Percentiles rank a stretch among this genome's conserved stretches.
Evolutionary conservation across 1,140 invertebrate genomes (phyloP).

Genomic region (Drosophila ironensis): DNA sequence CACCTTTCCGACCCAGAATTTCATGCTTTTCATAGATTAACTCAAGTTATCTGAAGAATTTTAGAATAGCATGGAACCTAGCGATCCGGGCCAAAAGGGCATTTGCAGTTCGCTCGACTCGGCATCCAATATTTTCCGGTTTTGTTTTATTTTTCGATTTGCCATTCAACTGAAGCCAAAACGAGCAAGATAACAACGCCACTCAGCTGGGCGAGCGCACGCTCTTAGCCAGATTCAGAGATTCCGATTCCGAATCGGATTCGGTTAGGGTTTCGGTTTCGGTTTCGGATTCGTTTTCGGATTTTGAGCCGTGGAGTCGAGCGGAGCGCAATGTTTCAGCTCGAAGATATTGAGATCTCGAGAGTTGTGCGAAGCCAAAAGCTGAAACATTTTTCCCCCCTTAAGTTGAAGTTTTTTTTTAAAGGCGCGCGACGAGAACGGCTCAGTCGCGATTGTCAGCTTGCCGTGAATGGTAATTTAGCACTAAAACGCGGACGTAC

Average conservation of each 20-base stretch:
- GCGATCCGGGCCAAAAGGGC: constrained; percentile 10
- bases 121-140: constrained; percentile 58
- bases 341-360: constrained; percentile 39
- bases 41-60: not conserved
- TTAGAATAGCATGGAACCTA: not conserved
- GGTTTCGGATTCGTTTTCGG: no score
- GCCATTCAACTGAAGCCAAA: constrained; percentile 53
- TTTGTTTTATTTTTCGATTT: constrained; percentile 76
- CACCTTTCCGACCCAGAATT: no score
- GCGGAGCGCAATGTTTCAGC: constrained; percentile 52
- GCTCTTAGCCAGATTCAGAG: constrained; percentile 43
- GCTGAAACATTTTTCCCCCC: constrained; percentile 73
- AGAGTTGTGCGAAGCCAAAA: constrained; percentile 38
- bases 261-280: no score
- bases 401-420: constrained; percentile 65
- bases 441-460: constrained; percentile 78
- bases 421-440: constrained; percentile 75
- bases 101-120: constrained; percentile 27
- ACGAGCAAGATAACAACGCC: constrained; percentile 41
- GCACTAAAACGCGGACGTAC: constrained; percentile 44
- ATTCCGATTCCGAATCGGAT: no score
- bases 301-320: constrained; percentile 2
- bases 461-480: constrained; percentile 79
- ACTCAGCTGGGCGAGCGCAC: constrained; percentile 28
- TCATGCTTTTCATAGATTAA: no score